Evolutionary conservation across 2,888 invertebrate genomes (phyloP).

Genomic region (Phalera bucephala): DNA sequence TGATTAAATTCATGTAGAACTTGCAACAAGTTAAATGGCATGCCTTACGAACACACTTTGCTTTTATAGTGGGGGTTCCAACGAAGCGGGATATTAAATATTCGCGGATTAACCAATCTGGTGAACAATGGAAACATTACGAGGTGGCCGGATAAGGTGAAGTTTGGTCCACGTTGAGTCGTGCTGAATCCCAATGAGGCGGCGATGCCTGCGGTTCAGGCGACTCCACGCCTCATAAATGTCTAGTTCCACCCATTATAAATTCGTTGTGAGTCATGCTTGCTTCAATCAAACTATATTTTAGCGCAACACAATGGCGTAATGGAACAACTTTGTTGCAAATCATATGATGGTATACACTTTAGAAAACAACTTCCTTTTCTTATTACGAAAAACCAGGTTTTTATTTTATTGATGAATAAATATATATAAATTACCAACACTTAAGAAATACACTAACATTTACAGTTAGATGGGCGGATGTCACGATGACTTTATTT

Average conservation of each 20-base stretch:
- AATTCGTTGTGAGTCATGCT: constrained; percentile 55
- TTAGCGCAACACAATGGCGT: constrained; percentile 41
- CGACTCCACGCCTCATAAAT: constrained; percentile 40
- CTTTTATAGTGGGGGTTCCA: constrained; percentile 15
- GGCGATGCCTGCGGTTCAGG: constrained; percentile 36
- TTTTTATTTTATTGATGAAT: constrained; percentile 2
- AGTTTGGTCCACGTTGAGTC: constrained; percentile 60
- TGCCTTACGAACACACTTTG: neutral
- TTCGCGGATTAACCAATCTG: constrained; percentile 58
- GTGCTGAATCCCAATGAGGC: constrained; percentile 74
- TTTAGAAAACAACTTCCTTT: neutral
- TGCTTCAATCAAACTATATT: constrained; percentile 41
- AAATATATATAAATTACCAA: constrained; percentile 16
- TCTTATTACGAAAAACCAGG: too few relatives aligned
- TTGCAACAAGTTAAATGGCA: constrained; percentile 1
- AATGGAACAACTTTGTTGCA: constrained; percentile 10
- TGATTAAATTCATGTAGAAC: constrained; percentile 14
- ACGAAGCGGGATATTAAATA: constrained; percentile 36
- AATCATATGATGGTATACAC: neutral
- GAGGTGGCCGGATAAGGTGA: constrained; percentile 69
- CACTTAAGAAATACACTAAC: constrained; percentile 36
- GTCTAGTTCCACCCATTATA: constrained; percentile 50
- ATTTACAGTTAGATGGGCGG: constrained; percentile 66
- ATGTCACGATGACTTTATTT: constrained; percentile 76
- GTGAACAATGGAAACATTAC: constrained; percentile 78